Conservation (phyloP, 2,888 invertebrate species). For the Athripsodes cinereus region DNA sequence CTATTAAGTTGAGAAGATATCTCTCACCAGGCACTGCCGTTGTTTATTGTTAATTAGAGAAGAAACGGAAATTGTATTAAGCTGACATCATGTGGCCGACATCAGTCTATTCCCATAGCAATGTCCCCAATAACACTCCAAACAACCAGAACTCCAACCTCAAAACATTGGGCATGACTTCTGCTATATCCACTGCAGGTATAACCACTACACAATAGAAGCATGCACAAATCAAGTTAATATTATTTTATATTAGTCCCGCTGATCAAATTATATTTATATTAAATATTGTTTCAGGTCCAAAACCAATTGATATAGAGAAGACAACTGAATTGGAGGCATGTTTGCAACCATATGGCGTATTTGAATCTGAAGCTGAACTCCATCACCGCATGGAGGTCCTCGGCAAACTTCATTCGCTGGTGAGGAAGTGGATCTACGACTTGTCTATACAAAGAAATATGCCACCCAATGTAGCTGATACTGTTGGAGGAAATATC, state of each 20-base stretch:
- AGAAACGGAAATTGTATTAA: background rate
- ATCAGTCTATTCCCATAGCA: conserved; percentile 46
- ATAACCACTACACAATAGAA: too few relatives aligned
- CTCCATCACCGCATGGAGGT: conserved; percentile 85
- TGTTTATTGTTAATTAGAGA: too few relatives aligned
- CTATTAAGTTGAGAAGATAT: too few relatives aligned
- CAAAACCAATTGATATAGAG: conserved; percentile 70
- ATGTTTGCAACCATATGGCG: conserved; percentile 73
- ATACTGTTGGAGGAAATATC: conserved; percentile 93
- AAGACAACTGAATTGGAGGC: conserved; percentile 74
- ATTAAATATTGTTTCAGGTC: conserved; percentile 38
- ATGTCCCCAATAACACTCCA: conserved; percentile 33
- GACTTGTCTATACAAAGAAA: conserved; percentile 84
- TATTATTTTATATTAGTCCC: too few relatives aligned
- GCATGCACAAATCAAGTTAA: too few relatives aligned
- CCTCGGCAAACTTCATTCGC: conserved; percentile 75
- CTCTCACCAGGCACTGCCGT: too few relatives aligned
- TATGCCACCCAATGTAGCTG: conserved; percentile 86
- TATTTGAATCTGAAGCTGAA: conserved; percentile 87
- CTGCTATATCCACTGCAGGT: conserved; percentile 87
- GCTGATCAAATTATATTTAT: too few relatives aligned
- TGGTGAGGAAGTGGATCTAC: conserved; percentile 92
- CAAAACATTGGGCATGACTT: conserved; percentile 83
- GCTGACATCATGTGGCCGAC: conserved; percentile 50
- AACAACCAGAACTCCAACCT: conserved; percentile 38